Percentiles rank a stretch among this genome's conserved stretches.
These are phyloP conservation scores for Trematocara unimaculatum DNA, from an alignment of 2,113 vertebrate species.

Conservation along the genomic window DNA sequence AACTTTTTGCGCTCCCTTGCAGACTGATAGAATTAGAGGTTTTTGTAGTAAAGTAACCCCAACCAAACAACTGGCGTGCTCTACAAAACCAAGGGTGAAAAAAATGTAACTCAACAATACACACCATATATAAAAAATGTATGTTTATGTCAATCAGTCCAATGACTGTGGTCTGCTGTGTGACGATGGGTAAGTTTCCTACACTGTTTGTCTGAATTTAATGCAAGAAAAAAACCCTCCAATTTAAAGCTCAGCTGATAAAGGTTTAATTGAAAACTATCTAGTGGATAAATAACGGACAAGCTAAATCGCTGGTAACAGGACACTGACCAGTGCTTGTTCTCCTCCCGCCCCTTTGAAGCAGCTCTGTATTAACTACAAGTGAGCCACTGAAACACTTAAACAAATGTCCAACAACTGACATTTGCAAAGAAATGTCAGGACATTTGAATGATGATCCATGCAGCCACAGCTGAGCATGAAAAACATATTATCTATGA, in stretches of 20 bases:
- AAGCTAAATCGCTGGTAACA: neutral
- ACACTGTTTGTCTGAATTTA: neutral
- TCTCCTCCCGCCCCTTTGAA: neutral
- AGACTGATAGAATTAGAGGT: neutral
- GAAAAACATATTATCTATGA: neutral
- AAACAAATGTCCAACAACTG: neutral
- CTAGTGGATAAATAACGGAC: neutral
- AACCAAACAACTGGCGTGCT: neutral
- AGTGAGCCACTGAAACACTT: neutral
- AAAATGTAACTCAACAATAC: neutral
- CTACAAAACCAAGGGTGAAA: neutral
- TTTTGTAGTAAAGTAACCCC: neutral
- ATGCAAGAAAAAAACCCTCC: neutral
- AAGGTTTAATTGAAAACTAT: neutral
- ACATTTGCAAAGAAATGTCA: neutral
- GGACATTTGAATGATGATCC: neutral
- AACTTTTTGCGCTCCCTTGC: neutral
- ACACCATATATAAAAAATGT: neutral
- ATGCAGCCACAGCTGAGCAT: neutral
- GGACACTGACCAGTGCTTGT: neutral
- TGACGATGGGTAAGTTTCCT: neutral
- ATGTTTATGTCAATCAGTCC: neutral
- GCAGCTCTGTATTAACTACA: neutral
- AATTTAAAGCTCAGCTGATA: neutral
- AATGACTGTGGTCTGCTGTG: neutral